Evolutionary conservation across 2,888 invertebrate species (phyloP), one percentile per base, ranked within the genome.

Genomic region (Agrotis puta): DNA sequence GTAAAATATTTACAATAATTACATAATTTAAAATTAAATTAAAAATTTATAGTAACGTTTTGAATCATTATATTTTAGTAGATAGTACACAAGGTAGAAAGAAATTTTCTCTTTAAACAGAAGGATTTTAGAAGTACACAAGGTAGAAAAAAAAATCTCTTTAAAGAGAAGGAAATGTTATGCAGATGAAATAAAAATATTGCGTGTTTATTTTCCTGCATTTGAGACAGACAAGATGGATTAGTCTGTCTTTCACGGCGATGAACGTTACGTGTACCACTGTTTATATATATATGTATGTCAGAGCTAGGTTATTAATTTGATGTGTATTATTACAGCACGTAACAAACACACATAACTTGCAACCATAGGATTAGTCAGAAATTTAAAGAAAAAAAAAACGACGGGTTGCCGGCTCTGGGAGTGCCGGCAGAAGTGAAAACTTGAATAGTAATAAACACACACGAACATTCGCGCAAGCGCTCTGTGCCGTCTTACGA

Each of bases 131-230:
- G 11, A 39, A 11, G 39, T 2, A 45, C 13, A 20, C 7, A 61
- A 61, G 7, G 13, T 18, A 33, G 16, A 14, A 43, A 9, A 27
- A n/a, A 20, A 9, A 16, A n/a, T 56, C 24, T 43, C 22, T 63
- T 51, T 39, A 4, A 3, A 33, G n/a, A 24, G 2, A 0, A 6
- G 33, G 16, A 65, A 50, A 65, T 24, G 7, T 16, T 20, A 65
- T 54, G 16, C 14, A 54, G 47, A 70, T 53, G 33, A 2, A n/a
- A 51, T 39, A 39, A 24, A 66, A 33, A 69, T 33, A 54, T 13
- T 20, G 1, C 45, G 11, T 53, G 33, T 59, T 48, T 53, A 39
- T 47, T 61, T 7, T 43, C 39, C 20, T 70, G 24, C 20, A 27
- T 48, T 73, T 48, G 18, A 43, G 11, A 14, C 11, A 22, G 27